Conservation (phyloP, 2,113 vertebrate genomes). For the Caretta caretta region DNA sequence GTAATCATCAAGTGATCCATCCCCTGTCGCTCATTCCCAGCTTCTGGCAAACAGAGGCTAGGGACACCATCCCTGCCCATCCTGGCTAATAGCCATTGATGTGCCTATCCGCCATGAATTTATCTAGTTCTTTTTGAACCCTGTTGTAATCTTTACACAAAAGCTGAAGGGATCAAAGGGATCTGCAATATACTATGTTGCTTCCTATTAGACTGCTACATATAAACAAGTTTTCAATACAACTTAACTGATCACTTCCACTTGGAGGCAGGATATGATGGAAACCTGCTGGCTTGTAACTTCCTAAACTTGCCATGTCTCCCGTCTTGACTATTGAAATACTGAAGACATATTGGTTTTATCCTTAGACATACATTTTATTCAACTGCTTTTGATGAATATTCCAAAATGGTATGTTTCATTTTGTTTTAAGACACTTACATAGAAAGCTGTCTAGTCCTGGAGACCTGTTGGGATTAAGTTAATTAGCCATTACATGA, state of each 20-base stretch:
- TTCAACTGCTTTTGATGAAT: neutral
- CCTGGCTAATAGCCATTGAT: too few relatives aligned
- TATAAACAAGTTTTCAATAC: constrained; percentile 9
- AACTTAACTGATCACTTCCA: neutral
- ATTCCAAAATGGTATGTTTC: neutral
- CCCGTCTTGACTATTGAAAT: neutral
- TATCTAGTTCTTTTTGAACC: too few relatives aligned
- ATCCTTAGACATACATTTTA: neutral
- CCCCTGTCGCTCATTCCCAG: too few relatives aligned
- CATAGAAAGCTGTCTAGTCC: constrained; percentile 29
- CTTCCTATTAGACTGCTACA: neutral
- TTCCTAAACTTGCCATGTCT: constrained; percentile 10
- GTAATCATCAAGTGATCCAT: too few relatives aligned
- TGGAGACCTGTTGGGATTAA: constrained; percentile 12
- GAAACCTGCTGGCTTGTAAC: neutral
- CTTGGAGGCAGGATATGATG: constrained; percentile 11
- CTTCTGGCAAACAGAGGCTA: too few relatives aligned
- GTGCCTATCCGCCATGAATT: too few relatives aligned
- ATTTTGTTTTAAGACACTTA: constrained; percentile 26
- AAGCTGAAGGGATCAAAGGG: neutral
- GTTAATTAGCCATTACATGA: constrained; percentile 34
- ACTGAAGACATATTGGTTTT: neutral
- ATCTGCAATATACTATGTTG: neutral
- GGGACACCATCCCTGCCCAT: too few relatives aligned
- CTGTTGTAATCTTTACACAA: neutral